phyloP scores from a whole-genome alignment of 1,140 invertebrate species.

The Galleria mellonella region DNA sequence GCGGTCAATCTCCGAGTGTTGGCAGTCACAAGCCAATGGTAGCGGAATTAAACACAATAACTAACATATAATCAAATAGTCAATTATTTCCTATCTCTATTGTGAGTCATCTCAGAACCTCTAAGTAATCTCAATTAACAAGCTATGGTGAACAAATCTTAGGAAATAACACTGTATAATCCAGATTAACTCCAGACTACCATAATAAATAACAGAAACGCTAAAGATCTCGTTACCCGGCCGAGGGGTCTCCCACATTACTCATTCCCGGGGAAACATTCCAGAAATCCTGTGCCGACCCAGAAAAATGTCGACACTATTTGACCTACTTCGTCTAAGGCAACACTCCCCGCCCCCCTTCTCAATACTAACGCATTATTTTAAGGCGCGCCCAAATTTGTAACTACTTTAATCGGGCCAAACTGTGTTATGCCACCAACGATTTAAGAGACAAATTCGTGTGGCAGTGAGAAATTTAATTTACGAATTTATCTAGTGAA shows the following conservation, averaged over 20 bases:
- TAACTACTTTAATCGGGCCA: not conserved
- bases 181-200: no score
- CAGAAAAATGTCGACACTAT: slow-evolving; percentile 43
- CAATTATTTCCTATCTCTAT: no score
- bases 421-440: not conserved
- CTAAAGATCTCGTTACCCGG: slow-evolving; percentile 2
- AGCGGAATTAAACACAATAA: no score
- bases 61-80: no score
- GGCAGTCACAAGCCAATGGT: no score
- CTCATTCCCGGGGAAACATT: slow-evolving; percentile 40
- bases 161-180: no score
- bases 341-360: slow-evolving; percentile 25
- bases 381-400: slow-evolving; percentile 39
- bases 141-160: no score
- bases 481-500: slow-evolving; percentile 63
- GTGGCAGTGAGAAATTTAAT: slow-evolving; percentile 39
- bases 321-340: slow-evolving; percentile 48
- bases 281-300: slow-evolving; percentile 24
- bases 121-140: no score
- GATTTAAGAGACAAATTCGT: slow-evolving; percentile 1
- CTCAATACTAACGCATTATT: slow-evolving; percentile 40
- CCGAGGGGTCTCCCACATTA: slow-evolving; percentile 22
- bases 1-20: no score
- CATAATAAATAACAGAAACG: not conserved
- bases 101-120: no score